A percentile compares a stretch with the other conserved stretches of the same genome.
phyloP scores from a whole-genome alignment of 2,888 invertebrate species.

The Spilosoma lubricipeda region DNA sequence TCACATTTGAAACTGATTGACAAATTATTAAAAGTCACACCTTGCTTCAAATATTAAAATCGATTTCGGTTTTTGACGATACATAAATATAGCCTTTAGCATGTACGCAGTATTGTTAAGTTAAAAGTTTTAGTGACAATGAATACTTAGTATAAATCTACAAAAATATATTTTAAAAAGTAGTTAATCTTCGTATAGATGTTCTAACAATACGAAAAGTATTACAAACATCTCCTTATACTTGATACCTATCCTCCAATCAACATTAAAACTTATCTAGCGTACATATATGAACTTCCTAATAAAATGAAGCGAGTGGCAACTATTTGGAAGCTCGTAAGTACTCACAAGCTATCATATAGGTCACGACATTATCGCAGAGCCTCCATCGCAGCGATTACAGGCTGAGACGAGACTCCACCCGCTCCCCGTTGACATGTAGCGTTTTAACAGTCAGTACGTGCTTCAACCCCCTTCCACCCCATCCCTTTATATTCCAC shows the following conservation, averaged over 20 bases:
- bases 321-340: constrained; percentile 51
- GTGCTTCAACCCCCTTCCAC: constrained; percentile 65
- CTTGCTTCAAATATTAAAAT: no score
- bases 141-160: no score
- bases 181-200: background rate
- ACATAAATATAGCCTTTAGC: no score
- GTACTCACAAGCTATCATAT: constrained; percentile 59
- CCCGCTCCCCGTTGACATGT: constrained; percentile 81
- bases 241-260: constrained; percentile 8
- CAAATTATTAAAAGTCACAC: no score
- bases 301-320: constrained; percentile 38
- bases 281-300: constrained; percentile 18
- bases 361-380: constrained; percentile 81
- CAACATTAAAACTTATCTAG: constrained; percentile 16
- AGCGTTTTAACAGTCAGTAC: constrained; percentile 85
- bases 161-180: no score
- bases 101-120: no score
- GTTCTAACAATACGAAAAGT: constrained; percentile 1
- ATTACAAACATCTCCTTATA: constrained; percentile 2
- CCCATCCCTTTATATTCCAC: constrained; percentile 36
- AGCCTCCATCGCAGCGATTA: constrained; percentile 73
- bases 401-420: constrained; percentile 71
- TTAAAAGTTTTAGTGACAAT: no score
- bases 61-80: no score
- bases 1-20: no score